These are phyloP conservation scores for Corythoichthys haematopterus DNA, from an alignment of 2,113 vertebrate genomes.

Conservation along the genomic window DNA sequence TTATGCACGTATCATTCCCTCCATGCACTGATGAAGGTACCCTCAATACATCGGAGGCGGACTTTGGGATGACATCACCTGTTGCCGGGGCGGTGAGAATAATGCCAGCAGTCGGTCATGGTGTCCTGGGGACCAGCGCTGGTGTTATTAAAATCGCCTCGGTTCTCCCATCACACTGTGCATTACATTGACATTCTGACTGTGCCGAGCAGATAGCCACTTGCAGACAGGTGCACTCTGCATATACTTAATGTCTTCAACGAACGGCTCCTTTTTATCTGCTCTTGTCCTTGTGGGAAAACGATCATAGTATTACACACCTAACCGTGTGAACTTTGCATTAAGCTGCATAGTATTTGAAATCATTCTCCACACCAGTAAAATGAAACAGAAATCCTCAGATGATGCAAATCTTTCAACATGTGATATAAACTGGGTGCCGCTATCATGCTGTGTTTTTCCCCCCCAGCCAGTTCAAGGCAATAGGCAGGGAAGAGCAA, in stretches of 20 bases:
- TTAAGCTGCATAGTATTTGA: background rate
- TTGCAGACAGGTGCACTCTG: background rate
- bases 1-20: background rate
- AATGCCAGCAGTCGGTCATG: conserved; percentile 69
- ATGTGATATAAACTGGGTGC: background rate
- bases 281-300: background rate
- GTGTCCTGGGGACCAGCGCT: conserved; percentile 63
- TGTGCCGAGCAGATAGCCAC: conserved; percentile 9
- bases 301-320: background rate
- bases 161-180: conserved; percentile 26
- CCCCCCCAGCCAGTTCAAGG: background rate
- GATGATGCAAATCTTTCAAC: background rate
- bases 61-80: conserved; percentile 34
- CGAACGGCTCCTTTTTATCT: background rate
- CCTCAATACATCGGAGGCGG: background rate
- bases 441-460: background rate
- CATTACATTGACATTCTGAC: conserved; percentile 5
- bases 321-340: background rate
- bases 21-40: background rate
- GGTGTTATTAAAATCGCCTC: conserved; percentile 69
- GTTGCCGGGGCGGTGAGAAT: conserved; percentile 65
- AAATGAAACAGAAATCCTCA: background rate
- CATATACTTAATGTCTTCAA: background rate
- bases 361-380: background rate
- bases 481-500: background rate